Conservation (phyloP, 2,888 invertebrate species). For the Dicyrtoma fusca region DNA sequence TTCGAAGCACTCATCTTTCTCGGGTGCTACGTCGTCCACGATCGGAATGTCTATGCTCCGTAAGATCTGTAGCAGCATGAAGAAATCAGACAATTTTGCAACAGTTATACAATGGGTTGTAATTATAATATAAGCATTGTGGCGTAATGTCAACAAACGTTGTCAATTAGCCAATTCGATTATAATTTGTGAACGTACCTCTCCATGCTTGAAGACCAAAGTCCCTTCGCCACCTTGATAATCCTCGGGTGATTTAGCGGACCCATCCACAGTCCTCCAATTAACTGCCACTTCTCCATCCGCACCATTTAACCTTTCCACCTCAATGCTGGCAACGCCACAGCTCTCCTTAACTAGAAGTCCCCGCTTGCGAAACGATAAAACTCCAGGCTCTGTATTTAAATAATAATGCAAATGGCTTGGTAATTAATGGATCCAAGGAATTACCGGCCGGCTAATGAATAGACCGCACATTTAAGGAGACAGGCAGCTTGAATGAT, state of each 20-base stretch:
- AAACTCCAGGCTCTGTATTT: conserved; percentile 64
- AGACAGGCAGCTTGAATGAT: too few relatives aligned
- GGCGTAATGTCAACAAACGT: too few relatives aligned
- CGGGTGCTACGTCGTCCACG: conserved; percentile 65
- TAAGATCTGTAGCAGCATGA: conserved; percentile 62
- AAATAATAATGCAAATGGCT: too few relatives aligned
- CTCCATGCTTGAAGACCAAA: conserved; percentile 61
- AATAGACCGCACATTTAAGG: too few relatives aligned
- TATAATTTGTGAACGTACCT: too few relatives aligned
- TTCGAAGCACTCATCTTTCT: conserved; percentile 67
- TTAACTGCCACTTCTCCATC: conserved; percentile 64
- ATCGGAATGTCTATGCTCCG: conserved; percentile 64
- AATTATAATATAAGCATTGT: too few relatives aligned
- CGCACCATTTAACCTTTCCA: conserved; percentile 63
- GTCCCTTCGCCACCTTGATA: conserved; percentile 63
- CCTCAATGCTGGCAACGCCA: conserved; percentile 62
- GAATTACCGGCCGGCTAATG: too few relatives aligned
- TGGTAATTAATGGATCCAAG: too few relatives aligned
- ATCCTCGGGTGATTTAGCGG: conserved; percentile 64
- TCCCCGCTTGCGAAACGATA: conserved; percentile 65
- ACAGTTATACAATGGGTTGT: too few relatives aligned
- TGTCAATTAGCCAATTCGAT: too few relatives aligned
- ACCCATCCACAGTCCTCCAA: conserved; percentile 65
- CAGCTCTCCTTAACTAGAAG: conserved; percentile 65
- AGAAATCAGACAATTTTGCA: too few relatives aligned